Percentiles rank a stretch among this genome's conserved stretches.
Conservation (phyloP, 2,888 invertebrate species). For the Dynastes tityus region DNA sequence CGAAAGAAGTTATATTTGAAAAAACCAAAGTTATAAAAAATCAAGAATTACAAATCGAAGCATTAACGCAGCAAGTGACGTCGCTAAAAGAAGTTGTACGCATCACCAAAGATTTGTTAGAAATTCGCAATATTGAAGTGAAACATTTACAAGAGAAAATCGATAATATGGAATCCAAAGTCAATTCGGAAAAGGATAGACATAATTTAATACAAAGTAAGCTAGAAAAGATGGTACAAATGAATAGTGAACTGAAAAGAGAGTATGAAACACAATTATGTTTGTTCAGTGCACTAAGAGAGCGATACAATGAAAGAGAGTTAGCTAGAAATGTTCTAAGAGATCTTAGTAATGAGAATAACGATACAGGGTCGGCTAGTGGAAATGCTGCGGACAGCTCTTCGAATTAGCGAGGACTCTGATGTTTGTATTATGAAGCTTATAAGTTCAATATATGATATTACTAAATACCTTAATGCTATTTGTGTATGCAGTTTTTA, state of each 20-base stretch:
- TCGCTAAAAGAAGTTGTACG: conserved; percentile 87
- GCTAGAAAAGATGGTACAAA: conserved; percentile 79
- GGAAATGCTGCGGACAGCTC: conserved; percentile 35
- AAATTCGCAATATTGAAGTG: conserved; percentile 85
- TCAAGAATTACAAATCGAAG: conserved; percentile 85
- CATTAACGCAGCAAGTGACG: conserved; percentile 80
- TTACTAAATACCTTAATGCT: conserved; percentile 27
- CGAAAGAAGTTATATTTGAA: conserved; percentile 82
- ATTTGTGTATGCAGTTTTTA: conserved; percentile 23
- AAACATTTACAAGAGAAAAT: conserved; percentile 81
- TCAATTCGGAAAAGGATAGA: conserved; percentile 82
- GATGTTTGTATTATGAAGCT: conserved; percentile 12
- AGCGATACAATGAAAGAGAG: conserved; percentile 66
- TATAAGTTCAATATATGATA: conserved; percentile 18
- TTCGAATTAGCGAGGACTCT: conserved; percentile 9
- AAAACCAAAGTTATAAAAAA: conserved; percentile 84
- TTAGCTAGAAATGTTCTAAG: conserved; percentile 59
- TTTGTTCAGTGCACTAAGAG: conserved; percentile 76
- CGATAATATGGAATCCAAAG: conserved; percentile 79
- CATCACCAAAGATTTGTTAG: conserved; percentile 86
- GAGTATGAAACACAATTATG: conserved; percentile 86
- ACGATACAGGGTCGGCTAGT: conserved; percentile 12
- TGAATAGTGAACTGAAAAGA: conserved; percentile 83
- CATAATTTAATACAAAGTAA: conserved; percentile 80
- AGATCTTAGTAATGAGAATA: conserved; percentile 4